These are phyloP conservation scores for Drosophila anomelani DNA, from an alignment of 2,888 invertebrate genomes.

Conservation along the genomic window DNA sequence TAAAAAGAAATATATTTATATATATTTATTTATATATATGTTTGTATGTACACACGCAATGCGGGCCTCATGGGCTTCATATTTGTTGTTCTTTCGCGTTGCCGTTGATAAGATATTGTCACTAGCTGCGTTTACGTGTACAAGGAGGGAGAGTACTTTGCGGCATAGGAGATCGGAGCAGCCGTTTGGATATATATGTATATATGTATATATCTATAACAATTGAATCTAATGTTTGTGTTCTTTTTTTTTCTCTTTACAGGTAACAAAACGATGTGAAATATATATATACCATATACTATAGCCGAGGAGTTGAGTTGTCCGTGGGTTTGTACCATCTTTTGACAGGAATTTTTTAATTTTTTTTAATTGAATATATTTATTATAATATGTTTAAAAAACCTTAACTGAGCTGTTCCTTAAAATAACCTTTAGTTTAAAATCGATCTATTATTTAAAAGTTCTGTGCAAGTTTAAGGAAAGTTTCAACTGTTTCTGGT, in stretches of 20 bases:
- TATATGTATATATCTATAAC: background rate
- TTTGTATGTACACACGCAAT: conserved; percentile 46
- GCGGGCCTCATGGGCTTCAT: conserved; percentile 47
- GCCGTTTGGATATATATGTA: background rate
- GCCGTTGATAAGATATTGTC: conserved; percentile 71
- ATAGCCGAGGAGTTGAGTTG: conserved; percentile 2
- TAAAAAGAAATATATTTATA: conserved; percentile 4
- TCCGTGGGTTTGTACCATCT: conserved; percentile 13
- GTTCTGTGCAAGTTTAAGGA: background rate
- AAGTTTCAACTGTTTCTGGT: background rate
- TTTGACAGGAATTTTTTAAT: background rate
- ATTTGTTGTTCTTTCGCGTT: conserved; percentile 35
- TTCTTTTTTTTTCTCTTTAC: conserved; percentile 27
- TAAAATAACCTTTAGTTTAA: no score
- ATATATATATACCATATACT: background rate
- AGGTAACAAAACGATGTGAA: conserved; percentile 26
- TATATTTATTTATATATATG: background rate
- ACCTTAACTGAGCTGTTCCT: no score
- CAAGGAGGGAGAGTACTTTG: background rate
- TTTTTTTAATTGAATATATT: background rate
- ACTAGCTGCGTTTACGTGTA: conserved; percentile 52
- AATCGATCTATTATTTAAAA: no score
- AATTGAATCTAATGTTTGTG: conserved; percentile 34
- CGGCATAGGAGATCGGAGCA: background rate
- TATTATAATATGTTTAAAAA: background rate